Evolutionary conservation across 1,140 invertebrate species (phyloP), one percentile per base, ranked within the genome.

Genomic region (Pentalonia nigronervosa): DNA sequence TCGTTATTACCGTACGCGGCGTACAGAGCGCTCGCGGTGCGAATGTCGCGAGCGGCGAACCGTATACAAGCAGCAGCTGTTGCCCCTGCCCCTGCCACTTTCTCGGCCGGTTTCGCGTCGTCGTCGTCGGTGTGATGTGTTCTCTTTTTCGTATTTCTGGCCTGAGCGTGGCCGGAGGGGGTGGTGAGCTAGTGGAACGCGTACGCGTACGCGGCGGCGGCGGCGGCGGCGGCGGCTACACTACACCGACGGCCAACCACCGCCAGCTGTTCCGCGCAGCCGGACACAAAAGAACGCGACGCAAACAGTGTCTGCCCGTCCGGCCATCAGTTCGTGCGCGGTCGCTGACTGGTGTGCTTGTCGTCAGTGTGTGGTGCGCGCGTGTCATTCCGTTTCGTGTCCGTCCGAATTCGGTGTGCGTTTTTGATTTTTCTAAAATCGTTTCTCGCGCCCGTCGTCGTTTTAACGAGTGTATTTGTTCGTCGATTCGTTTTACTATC

Each of bases 271-370:
- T 53, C 47, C 47, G 50, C 90, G 67, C 67, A 34, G 67, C 67
- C 45, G 60, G 36, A 81, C 60, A 81, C 90, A 81, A 91, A 81
- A 81, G 90, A 91, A 91, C 67, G 87, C 48, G 48, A 89, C 50
- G 87, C 48, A 17, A 48, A 50, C 87, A 88, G 83, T 86, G 83
- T 86, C 41, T 45, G 87, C 30, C 47, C 48, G 47, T 21, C 47
- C 87, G 87, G 48, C 36, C 84, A 17, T 48, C 36, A 41, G 90
- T 76, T 41, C n/a, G 67, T 56, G 20, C 60, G 76, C 48, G 36
- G 36, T 53, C 36, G 53, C 6, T 45, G 36, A 34, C 7, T 1
- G 21, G 93, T 67, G n/a, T 50, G 50, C 41, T 9, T 1, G 7
- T n/a, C 67, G 56, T 90, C 8, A 41, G 23, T 36, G n/a, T 41